phyloP scores from a whole-genome alignment of 2,797 vertebrate genomes.

The Tokudaia muenninki region DNA sequence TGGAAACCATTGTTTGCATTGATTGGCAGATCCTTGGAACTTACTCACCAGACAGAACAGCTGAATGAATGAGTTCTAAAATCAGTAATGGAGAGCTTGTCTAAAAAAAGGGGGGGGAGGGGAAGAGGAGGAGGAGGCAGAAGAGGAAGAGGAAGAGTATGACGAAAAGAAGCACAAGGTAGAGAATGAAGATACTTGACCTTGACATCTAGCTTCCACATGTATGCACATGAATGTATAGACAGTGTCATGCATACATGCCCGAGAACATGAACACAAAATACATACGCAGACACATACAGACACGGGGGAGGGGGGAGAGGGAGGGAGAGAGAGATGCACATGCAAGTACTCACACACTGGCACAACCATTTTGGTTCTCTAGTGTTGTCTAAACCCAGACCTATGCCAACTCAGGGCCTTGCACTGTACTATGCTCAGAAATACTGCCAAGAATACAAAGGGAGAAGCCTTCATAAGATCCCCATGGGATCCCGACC shows the following conservation, averaged over 20 bases:
- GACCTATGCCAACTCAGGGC: not conserved
- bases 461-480: not conserved
- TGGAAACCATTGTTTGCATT: not conserved
- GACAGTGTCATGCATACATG: not conserved
- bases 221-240: not conserved
- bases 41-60: not conserved
- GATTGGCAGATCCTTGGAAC: not conserved
- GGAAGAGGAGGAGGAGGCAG: no score
- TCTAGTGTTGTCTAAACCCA: slow-evolving; percentile 26
- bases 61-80: not conserved
- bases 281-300: no score
- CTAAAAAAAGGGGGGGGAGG: not conserved
- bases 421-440: not conserved
- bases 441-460: not conserved
- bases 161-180: no score
- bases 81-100: not conserved
- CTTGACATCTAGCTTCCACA: not conserved
- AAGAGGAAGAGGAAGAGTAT: not conserved
- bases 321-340: no score
- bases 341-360: not conserved
- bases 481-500: not conserved
- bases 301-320: no score
- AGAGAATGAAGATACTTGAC: not conserved
- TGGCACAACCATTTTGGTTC: not conserved
- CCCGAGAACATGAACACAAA: not conserved